Evolutionary conservation across 2,888 invertebrate species (phyloP).

Genomic region (Cosmorhoe ocellata): DNA sequence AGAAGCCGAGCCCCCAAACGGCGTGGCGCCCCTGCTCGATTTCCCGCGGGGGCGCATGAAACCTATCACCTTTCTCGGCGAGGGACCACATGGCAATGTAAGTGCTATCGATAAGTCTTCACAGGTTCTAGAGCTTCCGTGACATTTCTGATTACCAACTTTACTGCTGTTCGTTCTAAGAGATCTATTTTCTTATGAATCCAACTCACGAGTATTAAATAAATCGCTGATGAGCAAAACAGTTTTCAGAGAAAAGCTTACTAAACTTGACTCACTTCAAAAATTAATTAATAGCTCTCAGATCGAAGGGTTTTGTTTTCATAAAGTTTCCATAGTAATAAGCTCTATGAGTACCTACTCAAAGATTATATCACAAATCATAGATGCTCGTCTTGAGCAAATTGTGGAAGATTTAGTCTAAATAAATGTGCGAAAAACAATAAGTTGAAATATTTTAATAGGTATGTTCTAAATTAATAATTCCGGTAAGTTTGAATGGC

Average conservation of each 20-base stretch:
- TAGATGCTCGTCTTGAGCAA: neutral
- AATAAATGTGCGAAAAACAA: slow-evolving; percentile 4
- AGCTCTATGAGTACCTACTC: neutral
- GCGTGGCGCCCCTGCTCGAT: slow-evolving; percentile 87
- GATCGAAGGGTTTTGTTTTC: slow-evolving; percentile 4
- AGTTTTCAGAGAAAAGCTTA: too few relatives aligned
- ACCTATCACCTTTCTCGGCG: slow-evolving; percentile 92
- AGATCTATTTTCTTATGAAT: too few relatives aligned
- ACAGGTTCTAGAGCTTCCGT: too few relatives aligned
- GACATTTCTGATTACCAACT: too few relatives aligned
- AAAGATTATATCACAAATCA: neutral
- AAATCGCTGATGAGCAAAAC: too few relatives aligned
- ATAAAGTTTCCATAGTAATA: neutral
- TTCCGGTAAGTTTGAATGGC: neutral
- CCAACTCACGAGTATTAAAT: too few relatives aligned
- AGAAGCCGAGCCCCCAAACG: slow-evolving; percentile 86
- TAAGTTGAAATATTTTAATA: slow-evolving; percentile 11
- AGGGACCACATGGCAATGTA: slow-evolving; percentile 94
- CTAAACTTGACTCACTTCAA: neutral
- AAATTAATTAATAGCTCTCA: neutral
- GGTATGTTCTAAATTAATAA: slow-evolving; percentile 3
- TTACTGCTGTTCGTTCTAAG: too few relatives aligned
- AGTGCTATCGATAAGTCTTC: slow-evolving; percentile 63
- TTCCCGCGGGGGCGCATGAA: slow-evolving; percentile 92
- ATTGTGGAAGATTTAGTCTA: slow-evolving; percentile 1